Base-by-base conservation (phyloP, 2,888 invertebrate species). In the Belgica antarctica region DNA sequence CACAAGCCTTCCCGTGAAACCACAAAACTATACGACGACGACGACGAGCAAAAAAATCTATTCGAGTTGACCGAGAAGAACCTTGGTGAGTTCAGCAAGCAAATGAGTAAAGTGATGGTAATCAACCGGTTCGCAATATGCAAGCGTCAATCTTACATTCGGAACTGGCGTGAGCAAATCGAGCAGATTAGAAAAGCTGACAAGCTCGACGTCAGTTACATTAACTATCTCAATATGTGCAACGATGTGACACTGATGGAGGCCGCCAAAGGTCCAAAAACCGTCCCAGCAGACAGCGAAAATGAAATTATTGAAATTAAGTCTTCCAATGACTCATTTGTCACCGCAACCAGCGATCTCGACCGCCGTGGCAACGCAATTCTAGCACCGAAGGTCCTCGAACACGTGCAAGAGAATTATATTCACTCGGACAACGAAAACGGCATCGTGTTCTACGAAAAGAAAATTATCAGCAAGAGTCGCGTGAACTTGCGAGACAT, bases 401-500 rank as follows among this genome's bases (percentile, higher is more conserved):
- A 57, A 19, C 79, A 80, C 73, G 82, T 89, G 62, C 83, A 87
- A 1, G 90, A 91, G 75, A 86, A 90, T 72, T 91, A 90, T 75
- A 87, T 86, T 65, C 90, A 91, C 75, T 85, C 87, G 25, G 91
- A 92, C 76, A 81, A 82, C 70, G 86, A 89, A 61, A 85, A 89
- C 74, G 86, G 87, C 61, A 82, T 92, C 0, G 83, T 86, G 2
- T 82, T 92, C 57, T 84, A 87, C 73, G 91, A 89, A 77, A 85
- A 83, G 74, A 82, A 86, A 74, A 74, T 79, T 84, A 1, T 47
- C 12, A 62, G 19, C 10, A 70, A 36, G 15, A 31, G 15, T 27
- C 27, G 10, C 12, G n/a, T 36, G 10, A 22, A 62, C 12, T 3
- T 52, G 3, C 24, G 41, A 5, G 41, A 5, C 7, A 34, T 34